Conservation (phyloP, 2,888 invertebrate species). For the Folsomia manolachei region DNA sequence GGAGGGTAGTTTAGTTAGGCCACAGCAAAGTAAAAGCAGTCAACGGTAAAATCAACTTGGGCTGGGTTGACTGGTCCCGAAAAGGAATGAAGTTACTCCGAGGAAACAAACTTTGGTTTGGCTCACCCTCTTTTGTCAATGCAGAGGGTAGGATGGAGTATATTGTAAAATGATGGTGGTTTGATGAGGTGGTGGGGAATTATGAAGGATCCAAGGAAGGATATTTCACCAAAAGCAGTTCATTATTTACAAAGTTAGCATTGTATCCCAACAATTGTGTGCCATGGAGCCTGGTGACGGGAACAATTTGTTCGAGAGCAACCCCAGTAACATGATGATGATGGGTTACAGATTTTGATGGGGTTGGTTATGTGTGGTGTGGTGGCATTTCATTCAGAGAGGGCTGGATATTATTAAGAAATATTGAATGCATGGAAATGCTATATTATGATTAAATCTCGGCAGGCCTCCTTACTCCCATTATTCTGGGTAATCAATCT, state of each 20-base stretch:
- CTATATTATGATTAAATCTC: constrained; percentile 14
- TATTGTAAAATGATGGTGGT: not conserved
- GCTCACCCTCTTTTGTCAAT: not conserved
- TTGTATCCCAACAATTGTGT: not conserved
- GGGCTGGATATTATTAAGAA: not conserved
- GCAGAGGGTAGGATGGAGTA: not conserved
- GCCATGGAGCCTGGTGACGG: not conserved
- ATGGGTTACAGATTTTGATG: no score
- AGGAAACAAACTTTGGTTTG: not conserved
- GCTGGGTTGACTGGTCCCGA: constrained; percentile 3
- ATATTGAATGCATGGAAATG: not conserved
- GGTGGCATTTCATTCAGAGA: not conserved
- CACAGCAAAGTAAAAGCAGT: constrained; percentile 14
- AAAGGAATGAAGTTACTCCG: not conserved
- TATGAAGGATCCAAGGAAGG: not conserved
- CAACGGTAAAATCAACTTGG: constrained; percentile 16
- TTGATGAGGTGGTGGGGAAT: not conserved
- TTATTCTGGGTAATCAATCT: constrained; percentile 7
- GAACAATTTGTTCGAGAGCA: no score
- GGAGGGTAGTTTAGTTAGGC: no score
- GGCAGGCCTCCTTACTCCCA: not conserved
- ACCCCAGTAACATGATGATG: not conserved
- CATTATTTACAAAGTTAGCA: not conserved
- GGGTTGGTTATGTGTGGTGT: no score
- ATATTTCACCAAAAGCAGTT: not conserved